A percentile compares a stretch with the other conserved stretches of the same genome.
Evolutionary conservation across 2,113 vertebrate species (phyloP).

Genomic region (Talpa occidentalis): DNA sequence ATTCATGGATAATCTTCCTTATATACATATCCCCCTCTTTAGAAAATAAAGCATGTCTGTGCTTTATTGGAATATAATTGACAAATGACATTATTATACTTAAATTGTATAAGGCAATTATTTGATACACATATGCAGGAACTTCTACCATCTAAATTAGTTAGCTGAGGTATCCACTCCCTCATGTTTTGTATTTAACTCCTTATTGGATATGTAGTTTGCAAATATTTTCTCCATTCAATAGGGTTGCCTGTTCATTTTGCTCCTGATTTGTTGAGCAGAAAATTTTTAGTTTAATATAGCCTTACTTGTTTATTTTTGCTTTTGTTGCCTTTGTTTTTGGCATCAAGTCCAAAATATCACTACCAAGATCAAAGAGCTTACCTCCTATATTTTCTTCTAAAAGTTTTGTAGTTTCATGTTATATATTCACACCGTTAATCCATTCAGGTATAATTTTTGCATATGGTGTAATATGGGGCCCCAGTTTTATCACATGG

Average conservation of each 20-base stretch:
- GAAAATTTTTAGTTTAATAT: neutral
- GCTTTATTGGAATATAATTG: neutral
- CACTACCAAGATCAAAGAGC: too few relatives aligned
- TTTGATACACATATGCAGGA: too few relatives aligned
- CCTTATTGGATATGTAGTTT: too few relatives aligned
- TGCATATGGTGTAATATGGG: neutral
- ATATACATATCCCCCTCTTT: conserved; percentile 61
- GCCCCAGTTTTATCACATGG: neutral
- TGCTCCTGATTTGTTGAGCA: neutral
- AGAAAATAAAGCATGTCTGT: neutral
- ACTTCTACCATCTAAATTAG: neutral
- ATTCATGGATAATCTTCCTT: conserved; percentile 26
- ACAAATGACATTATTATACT: neutral
- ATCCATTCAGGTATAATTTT: neutral
- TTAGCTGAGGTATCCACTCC: neutral
- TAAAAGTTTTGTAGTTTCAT: too few relatives aligned
- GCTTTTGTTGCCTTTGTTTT: too few relatives aligned
- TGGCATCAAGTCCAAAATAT: too few relatives aligned
- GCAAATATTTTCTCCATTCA: too few relatives aligned
- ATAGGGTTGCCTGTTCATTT: neutral
- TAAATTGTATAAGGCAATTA: neutral
- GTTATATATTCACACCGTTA: neutral
- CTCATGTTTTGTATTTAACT: neutral
- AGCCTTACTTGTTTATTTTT: too few relatives aligned
- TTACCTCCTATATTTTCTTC: too few relatives aligned